Base-by-base conservation (phyloP, 2,113 vertebrate genomes). In the Promerops cafer region DNA sequence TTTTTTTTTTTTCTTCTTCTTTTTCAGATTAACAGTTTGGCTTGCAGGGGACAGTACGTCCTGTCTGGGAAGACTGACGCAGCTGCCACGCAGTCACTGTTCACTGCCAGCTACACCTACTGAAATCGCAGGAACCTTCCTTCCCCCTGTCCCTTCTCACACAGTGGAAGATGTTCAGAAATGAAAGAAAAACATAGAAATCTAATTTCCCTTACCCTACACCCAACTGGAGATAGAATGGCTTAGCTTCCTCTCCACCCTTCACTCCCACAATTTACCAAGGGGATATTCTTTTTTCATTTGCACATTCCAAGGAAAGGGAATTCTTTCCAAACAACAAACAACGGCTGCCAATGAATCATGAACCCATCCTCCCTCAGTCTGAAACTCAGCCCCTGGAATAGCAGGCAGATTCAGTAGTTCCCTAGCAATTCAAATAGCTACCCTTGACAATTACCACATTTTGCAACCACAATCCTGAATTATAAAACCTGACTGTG, bases 71-170 rank as follows among this genome's bases (percentile, higher is more conserved):
- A 98, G 69, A 96, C 98, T 31, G 97, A 98, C 17, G 22, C 97
- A 83, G 96, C 99, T 90, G 98, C 99, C 44, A 98, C 65, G 22
- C 98, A 99, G 96, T 99, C 99, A 2, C 99, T 99, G 76, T 99
- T 98, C 98, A 99, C 98, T 10, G 98, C 98, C 94, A 98, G 97
- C 97, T 99, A 99, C 7, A 98, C 98, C 68, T 99, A 99, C 96
- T 99, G 60, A 99, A 98, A 69, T 11, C 1, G 10, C 15, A 70
- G 60, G 37, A 70, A 40, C 26, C 19, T 89, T 61, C 44, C 37
- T 84, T 78, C 26, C 1, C 83, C 42, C 23, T 75, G 44, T 50
- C 16, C 17, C 33, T 77, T 66, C 89, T 77, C 39, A 59, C 23
- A 35, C 24, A 33, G 24, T 49, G 30, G 60, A 93, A 91, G 50